Percentiles rank a stretch among this genome's conserved stretches.
phyloP scores from a whole-genome alignment of 2,888 invertebrate species.

The Eumerus sabulonum region DNA sequence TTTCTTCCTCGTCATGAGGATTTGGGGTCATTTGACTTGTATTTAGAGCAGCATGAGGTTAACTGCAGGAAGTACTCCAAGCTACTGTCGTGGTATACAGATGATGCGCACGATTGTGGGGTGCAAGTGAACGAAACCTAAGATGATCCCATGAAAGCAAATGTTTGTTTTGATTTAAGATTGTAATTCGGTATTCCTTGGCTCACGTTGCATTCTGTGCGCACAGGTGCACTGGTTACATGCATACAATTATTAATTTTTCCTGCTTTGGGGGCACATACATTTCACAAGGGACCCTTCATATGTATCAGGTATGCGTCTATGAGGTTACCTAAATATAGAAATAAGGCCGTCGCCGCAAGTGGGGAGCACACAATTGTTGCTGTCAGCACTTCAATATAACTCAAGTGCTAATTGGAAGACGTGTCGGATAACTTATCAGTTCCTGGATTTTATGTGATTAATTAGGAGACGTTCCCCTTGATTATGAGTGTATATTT shows the following conservation, averaged over 20 bases:
- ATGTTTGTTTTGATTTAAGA: neutral
- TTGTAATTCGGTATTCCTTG: neutral
- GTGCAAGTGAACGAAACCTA: conserved; percentile 13
- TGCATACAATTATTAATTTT: too few species aligned
- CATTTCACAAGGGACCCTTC: too few species aligned
- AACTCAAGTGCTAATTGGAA: too few species aligned
- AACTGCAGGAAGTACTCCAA: conserved; percentile 7
- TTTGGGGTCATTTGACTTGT: conserved; percentile 19
- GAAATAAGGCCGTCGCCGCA: too few species aligned
- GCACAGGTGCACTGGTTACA: conserved; percentile 19
- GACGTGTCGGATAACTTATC: too few species aligned
- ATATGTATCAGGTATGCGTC: too few species aligned
- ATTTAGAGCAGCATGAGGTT: conserved; percentile 8
- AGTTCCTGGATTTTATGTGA: too few species aligned
- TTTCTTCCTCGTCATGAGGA: neutral
- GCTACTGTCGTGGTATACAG: too few species aligned
- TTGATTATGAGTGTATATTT: neutral
- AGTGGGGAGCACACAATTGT: too few species aligned
- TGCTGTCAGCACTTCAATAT: too few species aligned
- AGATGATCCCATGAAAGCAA: conserved; percentile 18
- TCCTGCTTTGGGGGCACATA: too few species aligned
- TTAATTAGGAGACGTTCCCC: conserved; percentile 2
- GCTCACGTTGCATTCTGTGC: neutral
- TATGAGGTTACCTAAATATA: too few species aligned
- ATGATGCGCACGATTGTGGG: neutral